A percentile compares a stretch with the other conserved stretches of the same genome.
phyloP scores from a whole-genome alignment of 2,113 vertebrate species.

The Pleuronectes platessa region DNA sequence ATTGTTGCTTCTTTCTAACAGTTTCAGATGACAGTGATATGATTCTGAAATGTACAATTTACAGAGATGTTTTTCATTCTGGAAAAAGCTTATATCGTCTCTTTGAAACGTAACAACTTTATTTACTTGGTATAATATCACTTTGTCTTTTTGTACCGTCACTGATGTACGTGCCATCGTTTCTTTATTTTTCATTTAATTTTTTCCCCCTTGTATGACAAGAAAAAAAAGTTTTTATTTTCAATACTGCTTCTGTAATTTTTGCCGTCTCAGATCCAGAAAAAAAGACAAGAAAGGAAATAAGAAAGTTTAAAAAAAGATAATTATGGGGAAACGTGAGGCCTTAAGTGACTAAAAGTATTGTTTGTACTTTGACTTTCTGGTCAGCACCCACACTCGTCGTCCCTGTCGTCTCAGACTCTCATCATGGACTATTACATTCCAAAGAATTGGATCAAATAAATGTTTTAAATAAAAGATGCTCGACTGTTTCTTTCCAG shows the following conservation, averaged over 20 bases:
- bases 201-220: slow-evolving; percentile 47
- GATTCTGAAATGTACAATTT: slow-evolving; percentile 75
- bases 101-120: slow-evolving; percentile 66
- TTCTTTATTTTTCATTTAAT: slow-evolving; percentile 14
- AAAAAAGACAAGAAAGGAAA: slow-evolving; percentile 34
- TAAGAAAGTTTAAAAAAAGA: slow-evolving; percentile 23
- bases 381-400: slow-evolving; percentile 67
- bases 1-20: slow-evolving; percentile 61
- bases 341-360: slow-evolving; percentile 75
- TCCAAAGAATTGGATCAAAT: slow-evolving; percentile 84
- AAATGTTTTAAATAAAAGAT: slow-evolving; percentile 80
- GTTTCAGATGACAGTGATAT: slow-evolving; percentile 67
- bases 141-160: slow-evolving; percentile 75
- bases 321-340: slow-evolving; percentile 57
- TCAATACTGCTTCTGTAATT: slow-evolving; percentile 74
- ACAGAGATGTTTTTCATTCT: slow-evolving; percentile 76
- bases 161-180: slow-evolving; percentile 71
- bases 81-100: slow-evolving; percentile 67
- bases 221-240: slow-evolving; percentile 69
- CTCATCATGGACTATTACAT: slow-evolving; percentile 80
- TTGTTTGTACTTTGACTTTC: slow-evolving; percentile 71
- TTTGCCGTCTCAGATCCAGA: slow-evolving; percentile 69
- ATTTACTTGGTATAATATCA: slow-evolving; percentile 76
- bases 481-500: slow-evolving; percentile 3
- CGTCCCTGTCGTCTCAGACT: slow-evolving; percentile 72